Conservation (phyloP, 2,797 vertebrate species). For the Menidia menidia region DNA sequence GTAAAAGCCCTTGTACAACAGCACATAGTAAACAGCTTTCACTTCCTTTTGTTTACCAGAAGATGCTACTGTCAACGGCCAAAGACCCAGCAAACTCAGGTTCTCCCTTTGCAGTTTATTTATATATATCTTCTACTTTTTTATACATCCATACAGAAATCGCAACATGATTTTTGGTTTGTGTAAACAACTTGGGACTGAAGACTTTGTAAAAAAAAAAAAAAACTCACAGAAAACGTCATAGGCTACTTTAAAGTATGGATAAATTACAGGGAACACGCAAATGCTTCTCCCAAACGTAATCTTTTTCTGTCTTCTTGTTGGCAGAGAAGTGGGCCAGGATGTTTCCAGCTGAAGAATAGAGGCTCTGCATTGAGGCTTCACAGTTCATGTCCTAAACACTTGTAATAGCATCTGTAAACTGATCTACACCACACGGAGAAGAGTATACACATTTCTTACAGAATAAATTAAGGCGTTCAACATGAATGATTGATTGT, state of each 20-base stretch:
- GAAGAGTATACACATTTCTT: conserved; percentile 40
- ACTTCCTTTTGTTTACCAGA: background rate
- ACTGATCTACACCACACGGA: conserved; percentile 40
- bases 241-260: conserved; percentile 65
- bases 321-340: conserved; percentile 67
- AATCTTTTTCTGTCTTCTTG: conserved; percentile 53
- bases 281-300: conserved; percentile 55
- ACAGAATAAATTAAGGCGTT: conserved; percentile 66
- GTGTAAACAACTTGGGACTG: conserved; percentile 79
- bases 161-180: conserved; percentile 70
- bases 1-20: no score
- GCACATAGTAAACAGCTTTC: background rate
- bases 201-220: conserved; percentile 62
- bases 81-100: conserved; percentile 61
- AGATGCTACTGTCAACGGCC: background rate
- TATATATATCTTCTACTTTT: conserved; percentile 77
- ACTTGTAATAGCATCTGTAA: conserved; percentile 39
- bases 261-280: conserved; percentile 70
- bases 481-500: conserved; percentile 50
- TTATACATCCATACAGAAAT: conserved; percentile 80
- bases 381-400: conserved; percentile 51
- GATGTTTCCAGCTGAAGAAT: conserved; percentile 49
- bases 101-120: conserved; percentile 83
- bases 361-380: conserved; percentile 60
- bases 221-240: conserved; percentile 62